A percentile compares a stretch with the other conserved stretches of the same genome.
Evolutionary conservation across 2,888 invertebrate species (phyloP).

Genomic region (Amblyjoppa proteus): DNA sequence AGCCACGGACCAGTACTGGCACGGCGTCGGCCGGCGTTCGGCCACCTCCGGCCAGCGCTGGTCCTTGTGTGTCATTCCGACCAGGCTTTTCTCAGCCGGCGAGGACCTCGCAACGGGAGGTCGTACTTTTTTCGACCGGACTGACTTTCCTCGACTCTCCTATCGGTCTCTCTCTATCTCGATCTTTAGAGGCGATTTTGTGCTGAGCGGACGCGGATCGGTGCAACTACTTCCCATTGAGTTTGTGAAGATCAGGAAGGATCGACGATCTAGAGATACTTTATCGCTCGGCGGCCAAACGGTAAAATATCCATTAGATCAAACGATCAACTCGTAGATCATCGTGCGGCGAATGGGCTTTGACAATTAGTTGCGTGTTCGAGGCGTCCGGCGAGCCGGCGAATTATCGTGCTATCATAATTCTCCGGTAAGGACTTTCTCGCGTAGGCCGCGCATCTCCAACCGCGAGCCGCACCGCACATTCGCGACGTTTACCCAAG

Average conservation of each 20-base stretch:
- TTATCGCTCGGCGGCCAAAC: constrained; percentile 39
- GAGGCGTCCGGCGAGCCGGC: constrained; percentile 6
- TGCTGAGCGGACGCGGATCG: constrained; percentile 23
- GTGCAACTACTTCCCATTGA: constrained; percentile 33
- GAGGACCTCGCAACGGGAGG: constrained; percentile 62
- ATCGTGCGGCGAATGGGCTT: constrained; percentile 25
- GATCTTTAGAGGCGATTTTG: constrained; percentile 19
- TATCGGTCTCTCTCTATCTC: not conserved
- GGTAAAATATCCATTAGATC: constrained; percentile 47
- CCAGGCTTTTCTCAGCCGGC: constrained; percentile 50
- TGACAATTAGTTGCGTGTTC: constrained; percentile 25
- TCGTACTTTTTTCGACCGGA: constrained; percentile 46
- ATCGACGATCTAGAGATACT: constrained; percentile 41
- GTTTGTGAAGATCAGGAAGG: constrained; percentile 44
- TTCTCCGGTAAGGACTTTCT: constrained; percentile 55
- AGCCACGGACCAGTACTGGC: not conserved
- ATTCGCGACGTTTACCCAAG: not conserved
- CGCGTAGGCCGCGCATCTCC: constrained; percentile 15
- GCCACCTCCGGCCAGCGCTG: no score
- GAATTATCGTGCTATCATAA: constrained; percentile 69
- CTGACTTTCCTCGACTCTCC: constrained; percentile 52
- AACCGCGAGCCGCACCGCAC: constrained; percentile 1
- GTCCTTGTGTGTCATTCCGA: no score
- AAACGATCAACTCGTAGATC: not conserved
- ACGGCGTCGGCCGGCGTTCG: no score